phyloP scores from a whole-genome alignment of 92 coral and sea anemone genomes.

The Paragorgia papillata region DNA sequence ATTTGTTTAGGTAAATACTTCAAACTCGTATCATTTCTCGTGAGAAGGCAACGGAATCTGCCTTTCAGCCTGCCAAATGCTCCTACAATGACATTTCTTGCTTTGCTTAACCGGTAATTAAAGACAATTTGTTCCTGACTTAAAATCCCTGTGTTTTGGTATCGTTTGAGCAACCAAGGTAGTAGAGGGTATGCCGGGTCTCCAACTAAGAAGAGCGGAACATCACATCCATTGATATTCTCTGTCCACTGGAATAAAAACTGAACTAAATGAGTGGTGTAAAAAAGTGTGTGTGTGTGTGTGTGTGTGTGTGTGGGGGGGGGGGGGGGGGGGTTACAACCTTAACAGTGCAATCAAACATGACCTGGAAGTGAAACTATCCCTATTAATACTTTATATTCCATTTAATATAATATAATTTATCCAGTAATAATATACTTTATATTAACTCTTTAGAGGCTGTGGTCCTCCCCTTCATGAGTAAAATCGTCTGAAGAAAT shows the following conservation, averaged over 20 bases:
- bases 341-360: too few relatives aligned
- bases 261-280: conserved; percentile 12
- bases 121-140: conserved; percentile 31
- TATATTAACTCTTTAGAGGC: too few relatives aligned
- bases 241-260: conserved; percentile 39
- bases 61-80: conserved; percentile 61
- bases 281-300: too few relatives aligned
- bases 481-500: too few relatives aligned
- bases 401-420: too few relatives aligned
- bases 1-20: conserved; percentile 30
- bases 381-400: too few relatives aligned
- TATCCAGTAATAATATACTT: too few relatives aligned
- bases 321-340: too few relatives aligned
- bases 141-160: conserved; percentile 2
- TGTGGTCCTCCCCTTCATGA: too few relatives aligned
- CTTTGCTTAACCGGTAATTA: conserved; percentile 48
- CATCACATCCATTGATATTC: conserved; percentile 42
- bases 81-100: conserved; percentile 57
- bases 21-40: conserved; percentile 30
- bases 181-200: too few relatives aligned
- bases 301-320: too few relatives aligned
- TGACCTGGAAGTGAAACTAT: too few relatives aligned
- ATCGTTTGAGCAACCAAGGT: conserved; percentile 41
- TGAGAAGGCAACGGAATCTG: conserved; percentile 44
- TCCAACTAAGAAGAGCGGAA: conserved; percentile 40